Evolutionary conservation across 2,113 vertebrate species (phyloP), one percentile per base, ranked within the genome.

Genomic region (Jaculus jaculus): DNA sequence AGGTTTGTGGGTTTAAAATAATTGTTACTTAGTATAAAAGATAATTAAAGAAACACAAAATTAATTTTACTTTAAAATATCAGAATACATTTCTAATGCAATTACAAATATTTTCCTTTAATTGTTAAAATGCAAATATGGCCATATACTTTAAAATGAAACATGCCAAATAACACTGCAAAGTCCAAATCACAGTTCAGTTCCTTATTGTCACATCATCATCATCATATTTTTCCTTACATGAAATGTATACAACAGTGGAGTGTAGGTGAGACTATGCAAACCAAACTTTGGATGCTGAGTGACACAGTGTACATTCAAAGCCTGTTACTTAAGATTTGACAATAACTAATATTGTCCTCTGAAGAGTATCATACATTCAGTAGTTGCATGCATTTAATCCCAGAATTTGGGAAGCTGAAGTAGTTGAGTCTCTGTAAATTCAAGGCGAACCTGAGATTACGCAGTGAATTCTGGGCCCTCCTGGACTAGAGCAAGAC

Each of bases 61-160:
- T 75, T 39, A 54, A 88, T 63, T 84, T 89, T 83, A 60, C 74
- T 94, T 88, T 93, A 32, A 80, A 54, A 65, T 47, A 69, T 94
- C 51, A 87, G 51, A 75, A 65, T 39, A 47, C 72, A 5, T 28
- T 24, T 72, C 32, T 73, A 47, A 88, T 32, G 18, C 23, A 91
- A 60, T 84, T 79, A 58, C 60, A 72, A 23, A 42, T 17, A 30
- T 68, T 86, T 71, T 63, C n/a, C 15, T 58, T 90, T 73, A 60
- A 7, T 73, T 24, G 24, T 85, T 6, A 72, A 77, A 88, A 77
- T 42, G 4, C n/a, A 4, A 54, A 47, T 66, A 65, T 0, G 61
- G 15, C 23, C 39, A 16, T 65, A 30, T 23, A 88, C 24, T 16
- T 84, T 84, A 37, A 39, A 66, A 32, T 47, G 60, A 8, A 77